phyloP scores from a whole-genome alignment of 2,797 vertebrate genomes.

The Enteromius radiatus region DNA sequence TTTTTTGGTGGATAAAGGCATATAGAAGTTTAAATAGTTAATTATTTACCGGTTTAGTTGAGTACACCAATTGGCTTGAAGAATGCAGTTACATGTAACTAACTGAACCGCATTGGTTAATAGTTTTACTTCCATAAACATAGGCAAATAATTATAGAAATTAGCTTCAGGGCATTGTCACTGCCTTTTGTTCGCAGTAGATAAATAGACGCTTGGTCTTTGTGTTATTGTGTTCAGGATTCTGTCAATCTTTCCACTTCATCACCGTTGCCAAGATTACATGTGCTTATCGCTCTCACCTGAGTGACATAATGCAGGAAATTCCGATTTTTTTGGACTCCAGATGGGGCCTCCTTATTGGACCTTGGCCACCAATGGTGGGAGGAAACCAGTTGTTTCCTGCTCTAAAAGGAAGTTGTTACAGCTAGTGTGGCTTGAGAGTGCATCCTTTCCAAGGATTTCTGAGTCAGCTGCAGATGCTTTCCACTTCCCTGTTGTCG shows the following conservation, averaged over 20 bases:
- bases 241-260: constrained; percentile 8
- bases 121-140: neutral
- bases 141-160: neutral
- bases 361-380: constrained; percentile 22
- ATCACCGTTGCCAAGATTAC: constrained; percentile 12
- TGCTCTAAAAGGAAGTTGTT: constrained; percentile 46
- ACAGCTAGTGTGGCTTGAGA: constrained; percentile 36
- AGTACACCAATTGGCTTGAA: constrained; percentile 21
- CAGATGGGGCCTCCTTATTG: constrained; percentile 20
- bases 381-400: constrained; percentile 61
- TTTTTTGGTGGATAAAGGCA: constrained; percentile 23
- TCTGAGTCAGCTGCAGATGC: constrained; percentile 53
- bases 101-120: neutral
- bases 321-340: constrained; percentile 58
- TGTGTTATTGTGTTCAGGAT: neutral
- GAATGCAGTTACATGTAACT: neutral
- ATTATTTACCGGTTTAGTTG: constrained; percentile 50
- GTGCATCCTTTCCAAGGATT: constrained; percentile 53
- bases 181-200: neutral
- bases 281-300: constrained; percentile 44
- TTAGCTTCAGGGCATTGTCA: neutral
- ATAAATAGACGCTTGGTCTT: neutral
- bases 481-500: constrained; percentile 32
- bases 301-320: constrained; percentile 49
- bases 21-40: constrained; percentile 3